Evolutionary conservation across 1,140 invertebrate species (phyloP), one percentile per base, ranked within the genome.

Genomic region (Macrotrachela quadricornifera): DNA sequence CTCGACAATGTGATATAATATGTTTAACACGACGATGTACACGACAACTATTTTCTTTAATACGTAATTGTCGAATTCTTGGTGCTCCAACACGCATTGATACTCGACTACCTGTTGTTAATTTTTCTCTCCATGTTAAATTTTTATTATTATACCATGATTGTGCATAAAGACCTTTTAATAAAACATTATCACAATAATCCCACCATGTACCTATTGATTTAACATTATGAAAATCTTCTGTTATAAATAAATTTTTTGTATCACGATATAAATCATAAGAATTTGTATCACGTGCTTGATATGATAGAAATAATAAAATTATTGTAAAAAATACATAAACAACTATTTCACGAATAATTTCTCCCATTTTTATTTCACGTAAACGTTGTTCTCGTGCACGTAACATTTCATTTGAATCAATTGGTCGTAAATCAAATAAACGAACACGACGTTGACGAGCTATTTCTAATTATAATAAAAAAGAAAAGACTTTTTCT

Each of bases 11-110:
- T n/a, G 18, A 9, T n/a, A 53, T 18, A n/a, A 53, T 39, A 15
- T 39, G 14, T 43, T 53, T 53, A 21, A 53, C 51, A 38, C 16
- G 17, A 30, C 16, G 18, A 10, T 44, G 46, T 13, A 53, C 14
- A 36, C 39, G 51, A 47, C 51, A 53, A 13, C 44, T 30, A 48
- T 53, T 53, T 38, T 53, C 45, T 21, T 46, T 53, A 11, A 53
- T 68, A 54, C 62, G 72, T 3, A 80, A 59, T 63, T 79, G 77
- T 58, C 79, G 61, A 12, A 80, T 55, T 53, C 78, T 66, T 0
- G 78, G 77, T 6, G 77, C 68, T 13, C 78, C 79, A 6, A 80
- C 62, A 50, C 68, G 46, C 1, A 66, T 56, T 10, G 61, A 59
- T 14, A 60, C 57, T 16, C 53, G 42, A 44, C 53, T 48, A 18